These are phyloP conservation scores for Tenualosa thibaudeaui DNA, from an alignment of 2,797 vertebrate genomes.

Conservation along the genomic window DNA sequence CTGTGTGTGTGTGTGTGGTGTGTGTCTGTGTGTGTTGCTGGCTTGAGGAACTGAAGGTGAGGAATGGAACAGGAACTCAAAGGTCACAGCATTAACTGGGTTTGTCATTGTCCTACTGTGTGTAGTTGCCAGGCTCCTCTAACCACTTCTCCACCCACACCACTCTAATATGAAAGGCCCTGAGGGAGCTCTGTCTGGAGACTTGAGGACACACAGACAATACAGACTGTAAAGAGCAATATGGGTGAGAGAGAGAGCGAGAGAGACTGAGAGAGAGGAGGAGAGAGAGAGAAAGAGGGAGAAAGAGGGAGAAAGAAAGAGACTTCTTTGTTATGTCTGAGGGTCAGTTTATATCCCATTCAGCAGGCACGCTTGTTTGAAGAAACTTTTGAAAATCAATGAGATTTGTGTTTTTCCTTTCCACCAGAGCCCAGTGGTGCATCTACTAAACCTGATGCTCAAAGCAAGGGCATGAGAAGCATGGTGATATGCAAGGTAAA, in stretches of 20 bases:
- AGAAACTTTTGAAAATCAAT: conserved; percentile 62
- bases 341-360: background rate
- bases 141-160: background rate
- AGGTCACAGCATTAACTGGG: background rate
- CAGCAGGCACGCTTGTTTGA: background rate
- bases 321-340: background rate
- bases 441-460: background rate
- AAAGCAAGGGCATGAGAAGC: background rate
- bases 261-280: background rate
- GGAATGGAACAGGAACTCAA: background rate
- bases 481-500: background rate
- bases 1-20: background rate
- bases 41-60: background rate
- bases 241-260: background rate
- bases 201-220: conserved; percentile 2
- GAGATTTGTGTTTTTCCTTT: conserved; percentile 39
- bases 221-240: background rate
- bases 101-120: background rate
- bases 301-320: background rate
- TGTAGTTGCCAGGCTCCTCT: background rate
- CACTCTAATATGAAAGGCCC: background rate
- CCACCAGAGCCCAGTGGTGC: background rate
- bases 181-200: background rate
- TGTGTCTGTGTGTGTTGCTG: background rate
- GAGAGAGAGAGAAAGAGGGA: background rate